phyloP scores from a whole-genome alignment of 2,888 invertebrate species.

The Erpobdella octoculata region DNA sequence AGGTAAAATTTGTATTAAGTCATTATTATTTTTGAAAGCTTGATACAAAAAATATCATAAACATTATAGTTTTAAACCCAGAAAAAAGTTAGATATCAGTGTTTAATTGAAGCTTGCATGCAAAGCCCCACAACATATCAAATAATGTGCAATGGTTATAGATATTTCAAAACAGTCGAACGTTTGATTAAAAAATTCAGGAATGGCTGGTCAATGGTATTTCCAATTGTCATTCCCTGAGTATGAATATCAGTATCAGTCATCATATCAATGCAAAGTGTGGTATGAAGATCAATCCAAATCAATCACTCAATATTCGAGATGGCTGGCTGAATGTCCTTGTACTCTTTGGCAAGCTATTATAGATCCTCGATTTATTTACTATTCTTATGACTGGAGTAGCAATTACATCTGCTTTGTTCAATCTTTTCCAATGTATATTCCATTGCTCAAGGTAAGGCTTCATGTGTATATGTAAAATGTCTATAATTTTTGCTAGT shows the following conservation, averaged over 20 bases:
- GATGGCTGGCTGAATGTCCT: slow-evolving; percentile 24
- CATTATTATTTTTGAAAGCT: too few species aligned
- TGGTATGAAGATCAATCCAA: slow-evolving; percentile 23
- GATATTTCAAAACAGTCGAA: too few species aligned
- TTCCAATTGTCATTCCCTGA: slow-evolving; percentile 10
- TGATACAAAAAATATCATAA: too few species aligned
- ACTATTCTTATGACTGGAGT: background rate
- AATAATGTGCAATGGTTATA: too few species aligned
- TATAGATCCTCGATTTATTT: slow-evolving; percentile 17
- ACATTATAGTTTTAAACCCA: too few species aligned
- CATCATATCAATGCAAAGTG: slow-evolving; percentile 20
- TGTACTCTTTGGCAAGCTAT: slow-evolving; percentile 31
- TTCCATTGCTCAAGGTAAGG: slow-evolving; percentile 17
- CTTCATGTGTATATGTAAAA: too few species aligned
- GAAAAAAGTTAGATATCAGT: too few species aligned
- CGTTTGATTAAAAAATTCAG: background rate
- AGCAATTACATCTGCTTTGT: slow-evolving; percentile 6
- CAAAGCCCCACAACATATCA: too few species aligned
- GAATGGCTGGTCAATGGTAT: slow-evolving; percentile 17
- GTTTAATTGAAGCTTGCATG: too few species aligned
- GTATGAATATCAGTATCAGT: background rate
- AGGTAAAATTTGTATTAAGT: too few species aligned
- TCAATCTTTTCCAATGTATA: slow-evolving; percentile 11
- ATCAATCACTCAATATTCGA: background rate
- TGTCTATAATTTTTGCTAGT: too few species aligned